Conservation (phyloP, 2,113 vertebrate genomes). For the Phainopepla nitens region DNA sequence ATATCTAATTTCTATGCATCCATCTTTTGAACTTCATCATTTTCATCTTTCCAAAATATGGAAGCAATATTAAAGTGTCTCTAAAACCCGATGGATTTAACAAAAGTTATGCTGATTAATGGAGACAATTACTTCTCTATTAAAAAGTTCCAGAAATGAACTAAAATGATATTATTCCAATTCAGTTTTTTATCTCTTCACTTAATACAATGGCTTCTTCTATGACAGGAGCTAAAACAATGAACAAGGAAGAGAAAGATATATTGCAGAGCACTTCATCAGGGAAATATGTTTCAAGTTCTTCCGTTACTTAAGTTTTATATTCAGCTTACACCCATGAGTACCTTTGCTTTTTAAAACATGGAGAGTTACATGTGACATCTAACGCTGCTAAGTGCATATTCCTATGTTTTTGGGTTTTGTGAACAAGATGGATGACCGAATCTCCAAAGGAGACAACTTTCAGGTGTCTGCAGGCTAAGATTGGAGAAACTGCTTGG, state of each 20-base stretch:
- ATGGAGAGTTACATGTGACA: accelerated
- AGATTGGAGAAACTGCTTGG: not conserved
- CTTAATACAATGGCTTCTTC: not conserved
- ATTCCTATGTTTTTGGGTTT: not conserved
- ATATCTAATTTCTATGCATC: not conserved
- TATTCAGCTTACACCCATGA: not conserved
- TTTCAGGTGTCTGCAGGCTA: not conserved
- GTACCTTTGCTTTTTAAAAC: not conserved
- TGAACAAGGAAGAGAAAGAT: not conserved
- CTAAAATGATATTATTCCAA: not conserved
- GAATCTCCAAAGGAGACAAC: not conserved
- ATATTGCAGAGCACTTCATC: not conserved
- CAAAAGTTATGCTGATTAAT: constrained; percentile 10
- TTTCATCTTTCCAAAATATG: not conserved
- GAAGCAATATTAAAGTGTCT: not conserved
- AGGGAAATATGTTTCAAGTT: not conserved
- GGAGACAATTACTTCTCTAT: not conserved
- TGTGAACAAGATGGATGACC: not conserved
- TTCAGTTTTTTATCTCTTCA: not conserved
- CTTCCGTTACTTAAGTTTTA: not conserved
- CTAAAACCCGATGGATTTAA: not conserved
- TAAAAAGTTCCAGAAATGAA: not conserved
- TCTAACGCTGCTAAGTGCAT: not conserved
- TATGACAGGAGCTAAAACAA: not conserved
- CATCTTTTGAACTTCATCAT: not conserved